Evolutionary conservation across 2,113 vertebrate species (phyloP).

Genomic region (Gobius niger): DNA sequence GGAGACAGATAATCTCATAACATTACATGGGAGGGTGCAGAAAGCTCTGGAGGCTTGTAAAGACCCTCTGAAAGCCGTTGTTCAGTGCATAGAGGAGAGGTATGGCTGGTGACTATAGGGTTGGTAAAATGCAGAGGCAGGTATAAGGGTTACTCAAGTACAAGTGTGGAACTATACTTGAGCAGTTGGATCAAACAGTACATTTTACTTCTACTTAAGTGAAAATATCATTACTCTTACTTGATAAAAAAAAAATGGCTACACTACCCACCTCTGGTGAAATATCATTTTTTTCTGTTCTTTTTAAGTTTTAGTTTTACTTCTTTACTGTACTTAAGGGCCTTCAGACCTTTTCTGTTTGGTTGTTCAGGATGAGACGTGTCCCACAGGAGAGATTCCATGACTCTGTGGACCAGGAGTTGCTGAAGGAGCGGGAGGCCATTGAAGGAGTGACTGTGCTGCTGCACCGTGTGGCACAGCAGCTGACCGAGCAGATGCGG

Average conservation of each 20-base stretch:
- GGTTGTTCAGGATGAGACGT: constrained; percentile 76
- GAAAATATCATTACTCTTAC: too few relatives aligned
- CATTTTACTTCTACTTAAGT: too few relatives aligned
- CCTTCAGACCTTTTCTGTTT: constrained; percentile 7
- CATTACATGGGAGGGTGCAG: constrained; percentile 74
- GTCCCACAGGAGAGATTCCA: constrained; percentile 78
- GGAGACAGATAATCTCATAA: constrained; percentile 78
- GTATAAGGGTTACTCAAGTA: too few relatives aligned
- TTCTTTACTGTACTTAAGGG: too few relatives aligned
- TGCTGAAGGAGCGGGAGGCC: constrained; percentile 83
- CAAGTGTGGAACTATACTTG: too few relatives aligned
- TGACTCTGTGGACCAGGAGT: constrained; percentile 83
- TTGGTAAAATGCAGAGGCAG: too few relatives aligned
- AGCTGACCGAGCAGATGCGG: constrained; percentile 89
- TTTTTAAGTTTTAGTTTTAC: too few relatives aligned
- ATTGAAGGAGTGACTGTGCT: constrained; percentile 74
- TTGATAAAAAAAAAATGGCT: too few relatives aligned
- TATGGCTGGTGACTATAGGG: constrained; percentile 48
- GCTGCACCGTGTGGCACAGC: constrained; percentile 80
- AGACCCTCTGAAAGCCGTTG: constrained; percentile 76
- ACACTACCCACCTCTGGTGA: too few relatives aligned
- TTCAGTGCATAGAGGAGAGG: constrained; percentile 85
- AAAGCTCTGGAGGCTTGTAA: constrained; percentile 80
- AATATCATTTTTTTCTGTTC: too few relatives aligned
- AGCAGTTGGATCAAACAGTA: too few relatives aligned